Percentiles rank a stretch among this genome's conserved stretches.
Evolutionary conservation across 2,888 invertebrate genomes (phyloP).

Genomic region (Machimus atricapillus): DNA sequence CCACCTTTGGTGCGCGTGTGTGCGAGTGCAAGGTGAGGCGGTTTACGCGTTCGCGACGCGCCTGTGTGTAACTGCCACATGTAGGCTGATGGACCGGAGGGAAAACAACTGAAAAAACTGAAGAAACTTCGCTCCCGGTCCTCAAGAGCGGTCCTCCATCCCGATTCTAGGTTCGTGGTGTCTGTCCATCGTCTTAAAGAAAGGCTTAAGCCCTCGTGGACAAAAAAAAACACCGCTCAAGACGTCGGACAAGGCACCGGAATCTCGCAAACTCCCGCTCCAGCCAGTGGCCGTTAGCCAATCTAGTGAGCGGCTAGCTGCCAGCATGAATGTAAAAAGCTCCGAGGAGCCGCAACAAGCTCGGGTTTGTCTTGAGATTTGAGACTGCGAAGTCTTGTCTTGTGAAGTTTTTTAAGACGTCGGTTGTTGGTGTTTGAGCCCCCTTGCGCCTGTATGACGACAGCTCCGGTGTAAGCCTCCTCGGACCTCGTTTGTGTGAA

Average conservation of each 20-base stretch:
- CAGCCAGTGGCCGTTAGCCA: not conserved
- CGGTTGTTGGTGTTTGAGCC: not conserved
- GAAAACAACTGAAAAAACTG: conserved; percentile 15
- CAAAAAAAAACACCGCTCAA: not conserved
- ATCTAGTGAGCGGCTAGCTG: not conserved
- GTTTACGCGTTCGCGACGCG: not conserved
- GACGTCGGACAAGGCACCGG: not conserved
- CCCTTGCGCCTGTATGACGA: not conserved
- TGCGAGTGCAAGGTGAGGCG: not conserved
- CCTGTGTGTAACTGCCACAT: not conserved
- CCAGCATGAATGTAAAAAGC: not conserved
- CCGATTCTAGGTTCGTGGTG: not conserved
- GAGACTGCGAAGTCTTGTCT: too few species aligned
- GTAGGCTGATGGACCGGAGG: not conserved
- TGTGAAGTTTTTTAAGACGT: not conserved
- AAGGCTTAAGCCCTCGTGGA: not conserved
- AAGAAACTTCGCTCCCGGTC: conserved; percentile 17
- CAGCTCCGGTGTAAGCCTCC: not conserved
- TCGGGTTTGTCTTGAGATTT: not conserved
- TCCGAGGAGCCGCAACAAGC: not conserved
- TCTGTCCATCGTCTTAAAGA: not conserved
- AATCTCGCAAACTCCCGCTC: not conserved
- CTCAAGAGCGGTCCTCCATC: conserved; percentile 11
- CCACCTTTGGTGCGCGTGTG: not conserved
- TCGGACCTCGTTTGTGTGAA: conserved; percentile 1